Percentiles rank a stretch among this genome's conserved stretches.
phyloP scores from a whole-genome alignment of 2,888 invertebrate genomes.

The Dynastes maya region DNA sequence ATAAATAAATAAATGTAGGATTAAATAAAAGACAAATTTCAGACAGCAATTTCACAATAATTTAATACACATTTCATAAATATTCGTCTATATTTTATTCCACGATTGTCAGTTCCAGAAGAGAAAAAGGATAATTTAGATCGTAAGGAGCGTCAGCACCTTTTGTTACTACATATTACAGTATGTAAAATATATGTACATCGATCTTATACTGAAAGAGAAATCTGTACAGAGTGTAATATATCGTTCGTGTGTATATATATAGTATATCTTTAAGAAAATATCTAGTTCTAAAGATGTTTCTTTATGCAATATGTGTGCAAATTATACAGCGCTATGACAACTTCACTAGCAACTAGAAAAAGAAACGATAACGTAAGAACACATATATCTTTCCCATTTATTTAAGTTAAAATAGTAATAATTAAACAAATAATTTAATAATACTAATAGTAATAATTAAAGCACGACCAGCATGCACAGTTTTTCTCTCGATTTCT shows the following conservation, averaged over 20 bases:
- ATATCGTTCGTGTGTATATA: not conserved
- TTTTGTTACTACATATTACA: not conserved
- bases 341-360: slow-evolving; percentile 2
- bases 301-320: not conserved
- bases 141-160: not conserved
- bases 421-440: slow-evolving; percentile 64
- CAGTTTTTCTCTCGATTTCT: slow-evolving; percentile 47
- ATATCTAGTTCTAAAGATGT: slow-evolving; percentile 6
- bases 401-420: slow-evolving; percentile 57
- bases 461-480: slow-evolving; percentile 68
- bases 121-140: slow-evolving; percentile 18
- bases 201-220: slow-evolving; percentile 10
- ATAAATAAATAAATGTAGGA: not conserved
- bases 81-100: slow-evolving; percentile 19
- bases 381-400: slow-evolving; percentile 50
- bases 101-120: slow-evolving; percentile 37
- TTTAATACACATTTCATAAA: slow-evolving; percentile 37
- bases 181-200: slow-evolving; percentile 30
- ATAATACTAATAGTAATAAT: slow-evolving; percentile 54
- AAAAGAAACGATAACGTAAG: slow-evolving; percentile 36
- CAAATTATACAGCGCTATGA: not conserved
- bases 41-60: slow-evolving; percentile 38
- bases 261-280: slow-evolving; percentile 11
- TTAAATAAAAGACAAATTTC: slow-evolving; percentile 35
- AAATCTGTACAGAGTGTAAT: slow-evolving; percentile 24